Evolutionary conservation across 92 coral and sea anemone genomes (phyloP), one percentile per base, ranked within the genome.

Genomic region (Porites lobata): DNA sequence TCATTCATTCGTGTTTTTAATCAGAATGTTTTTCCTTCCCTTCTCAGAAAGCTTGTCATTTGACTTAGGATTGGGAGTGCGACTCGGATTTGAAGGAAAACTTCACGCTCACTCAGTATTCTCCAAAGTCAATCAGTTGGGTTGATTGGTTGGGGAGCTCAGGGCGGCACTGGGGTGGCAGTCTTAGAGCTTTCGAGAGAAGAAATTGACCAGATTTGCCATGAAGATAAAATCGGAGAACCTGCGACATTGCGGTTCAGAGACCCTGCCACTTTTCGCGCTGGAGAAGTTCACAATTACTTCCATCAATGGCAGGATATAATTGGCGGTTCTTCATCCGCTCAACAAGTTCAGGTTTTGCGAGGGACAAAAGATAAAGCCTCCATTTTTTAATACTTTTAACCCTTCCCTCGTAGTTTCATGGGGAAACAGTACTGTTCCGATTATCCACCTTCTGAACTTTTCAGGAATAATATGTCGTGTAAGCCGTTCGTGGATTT

Each of bases 401-500:
- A 38, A 50, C 88, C 56, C 15, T 75, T 73, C 79, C 3, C 24
- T 50, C 81, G 38, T 8, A 68, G 24, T 14, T 72, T 84, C 61
- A 72, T 57, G 57, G 78, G 88, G 43, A 50, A 58, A 29, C 79
- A 21, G 47, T 73, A 73, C 50, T 24, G 65, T 38, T 69, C 67
- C 7, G 70, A 56, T 29, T 10, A 3, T n/a, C 88, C 80, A 10
- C 79, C 86, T 22, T 61, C 73, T n/a, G 50, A 58, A n/a, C 50
- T 4, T 21, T 82, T 82, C 59, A 69, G 50, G 52, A 82, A 82
- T 62, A n/a, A 76, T 69, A 24, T 21, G 18, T 79, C 86, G 6
- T 85, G 90, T 68, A 59, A 78, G 57, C 73, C 72, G 80, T 90
- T 75, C 6, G 61, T 62, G 3, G 75, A 70, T 7, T 90, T 84